Evolutionary conservation across 92 coral and sea anemone species (phyloP).

Genomic region (Palythoa caribaeorum): DNA sequence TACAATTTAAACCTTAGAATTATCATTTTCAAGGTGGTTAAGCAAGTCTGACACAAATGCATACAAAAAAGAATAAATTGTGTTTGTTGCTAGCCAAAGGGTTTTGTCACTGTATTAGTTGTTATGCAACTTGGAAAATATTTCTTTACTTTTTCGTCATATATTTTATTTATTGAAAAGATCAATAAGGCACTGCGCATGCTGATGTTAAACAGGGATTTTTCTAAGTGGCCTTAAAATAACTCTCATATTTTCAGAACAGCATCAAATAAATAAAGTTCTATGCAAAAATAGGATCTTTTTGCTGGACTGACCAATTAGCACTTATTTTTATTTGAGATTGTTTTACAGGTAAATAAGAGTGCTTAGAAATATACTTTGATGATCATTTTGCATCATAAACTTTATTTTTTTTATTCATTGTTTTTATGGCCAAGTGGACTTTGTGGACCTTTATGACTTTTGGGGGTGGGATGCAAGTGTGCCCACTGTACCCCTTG

Average conservation of each 20-base stretch:
- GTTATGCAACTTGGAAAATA: too few relatives aligned
- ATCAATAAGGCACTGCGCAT: background rate
- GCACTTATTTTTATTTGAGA: background rate
- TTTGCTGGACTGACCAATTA: background rate
- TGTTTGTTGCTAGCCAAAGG: background rate
- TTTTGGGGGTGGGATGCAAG: background rate
- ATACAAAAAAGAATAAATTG: background rate
- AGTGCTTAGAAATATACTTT: background rate
- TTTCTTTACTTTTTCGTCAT: background rate
- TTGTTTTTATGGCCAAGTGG: background rate
- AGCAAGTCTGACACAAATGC: background rate
- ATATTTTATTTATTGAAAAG: too few relatives aligned
- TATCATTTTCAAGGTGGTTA: background rate
- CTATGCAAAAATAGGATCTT: background rate
- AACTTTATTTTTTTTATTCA: too few relatives aligned
- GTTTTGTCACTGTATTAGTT: background rate
- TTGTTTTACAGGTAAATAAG: too few relatives aligned
- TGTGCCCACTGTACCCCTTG: background rate
- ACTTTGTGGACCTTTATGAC: too few relatives aligned
- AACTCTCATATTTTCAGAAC: background rate
- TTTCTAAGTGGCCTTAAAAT: background rate
- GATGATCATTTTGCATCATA: background rate
- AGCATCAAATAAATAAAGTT: background rate
- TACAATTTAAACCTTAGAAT: background rate
- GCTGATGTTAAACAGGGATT: background rate